These are phyloP conservation scores for Solenodon paradoxus DNA, from an alignment of 2,113 vertebrate species.

Conservation along the genomic window DNA sequence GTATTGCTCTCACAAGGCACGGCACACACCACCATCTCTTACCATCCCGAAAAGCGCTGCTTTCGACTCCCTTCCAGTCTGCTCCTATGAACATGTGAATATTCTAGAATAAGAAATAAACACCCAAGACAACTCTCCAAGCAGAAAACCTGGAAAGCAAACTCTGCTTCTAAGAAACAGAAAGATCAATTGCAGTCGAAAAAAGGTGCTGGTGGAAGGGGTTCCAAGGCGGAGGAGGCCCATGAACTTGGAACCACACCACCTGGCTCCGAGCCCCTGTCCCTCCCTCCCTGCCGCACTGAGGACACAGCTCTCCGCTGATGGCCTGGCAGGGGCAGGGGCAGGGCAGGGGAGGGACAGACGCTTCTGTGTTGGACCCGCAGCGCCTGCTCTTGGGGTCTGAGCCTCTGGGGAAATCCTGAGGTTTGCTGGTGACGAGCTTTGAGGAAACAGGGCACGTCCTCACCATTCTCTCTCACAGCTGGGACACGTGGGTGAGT, in stretches of 20 bases:
- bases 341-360: neutral
- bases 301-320: no score
- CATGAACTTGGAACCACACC: rapidly evolving
- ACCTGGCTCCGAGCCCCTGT: no score
- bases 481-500: rapidly evolving
- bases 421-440: neutral
- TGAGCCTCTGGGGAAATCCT: neutral
- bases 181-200: neutral
- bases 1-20: neutral
- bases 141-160: neutral
- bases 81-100: neutral
- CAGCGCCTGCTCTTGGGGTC: no score
- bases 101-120: neutral
- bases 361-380: neutral
- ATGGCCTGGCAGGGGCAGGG: no score
- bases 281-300: no score
- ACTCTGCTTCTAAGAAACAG: neutral
- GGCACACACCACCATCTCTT: neutral
- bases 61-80: neutral
- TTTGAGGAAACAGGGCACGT: neutral
- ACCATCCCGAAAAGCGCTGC: neutral
- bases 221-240: neutral
- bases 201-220: neutral
- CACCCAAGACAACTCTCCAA: neutral
- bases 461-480: neutral